These are phyloP conservation scores for Trimorus sp. DNA, from an alignment of 2,888 invertebrate genomes.

Conservation along the genomic window DNA sequence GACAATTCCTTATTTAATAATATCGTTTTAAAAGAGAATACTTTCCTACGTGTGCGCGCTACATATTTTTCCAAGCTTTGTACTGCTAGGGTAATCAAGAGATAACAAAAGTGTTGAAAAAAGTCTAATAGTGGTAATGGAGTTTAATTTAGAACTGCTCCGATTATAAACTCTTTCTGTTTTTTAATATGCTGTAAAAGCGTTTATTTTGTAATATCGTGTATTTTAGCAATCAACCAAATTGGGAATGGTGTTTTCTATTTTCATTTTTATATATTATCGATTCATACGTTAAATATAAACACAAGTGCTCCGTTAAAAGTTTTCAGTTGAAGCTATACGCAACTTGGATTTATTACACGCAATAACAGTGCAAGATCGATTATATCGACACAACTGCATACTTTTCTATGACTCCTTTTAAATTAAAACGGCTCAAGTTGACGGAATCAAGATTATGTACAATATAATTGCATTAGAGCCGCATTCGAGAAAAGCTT, in stretches of 20 bases:
- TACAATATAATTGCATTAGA: conserved; percentile 44
- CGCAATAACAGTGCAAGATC: conserved; percentile 37
- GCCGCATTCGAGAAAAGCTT: conserved; percentile 12
- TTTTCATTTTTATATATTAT: not conserved
- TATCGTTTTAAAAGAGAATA: conserved; percentile 24
- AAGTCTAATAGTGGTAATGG: conserved; percentile 22
- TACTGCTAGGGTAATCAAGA: conserved; percentile 31
- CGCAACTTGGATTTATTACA: conserved; percentile 27
- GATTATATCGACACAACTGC: conserved; percentile 40
- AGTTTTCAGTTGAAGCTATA: conserved; percentile 20
- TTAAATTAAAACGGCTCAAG: conserved; percentile 42
- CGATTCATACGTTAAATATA: conserved; percentile 7
- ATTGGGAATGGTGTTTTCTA: too few relatives aligned
- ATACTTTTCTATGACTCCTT: conserved; percentile 33
- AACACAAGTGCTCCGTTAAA: conserved; percentile 1
- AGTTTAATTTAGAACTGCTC: conserved; percentile 16
- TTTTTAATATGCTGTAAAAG: too few relatives aligned
- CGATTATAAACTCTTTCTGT: too few relatives aligned
- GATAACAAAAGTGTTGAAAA: conserved; percentile 43
- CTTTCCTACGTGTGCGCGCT: conserved; percentile 24
- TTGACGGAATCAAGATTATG: conserved; percentile 50
- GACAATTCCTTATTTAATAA: conserved; percentile 51
- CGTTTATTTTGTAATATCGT: not conserved
- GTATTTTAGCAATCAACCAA: too few relatives aligned
- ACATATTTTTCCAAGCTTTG: conserved; percentile 38